Evolutionary conservation across 2,797 vertebrate genomes (phyloP).

Genomic region (Antennarius maculatus): DNA sequence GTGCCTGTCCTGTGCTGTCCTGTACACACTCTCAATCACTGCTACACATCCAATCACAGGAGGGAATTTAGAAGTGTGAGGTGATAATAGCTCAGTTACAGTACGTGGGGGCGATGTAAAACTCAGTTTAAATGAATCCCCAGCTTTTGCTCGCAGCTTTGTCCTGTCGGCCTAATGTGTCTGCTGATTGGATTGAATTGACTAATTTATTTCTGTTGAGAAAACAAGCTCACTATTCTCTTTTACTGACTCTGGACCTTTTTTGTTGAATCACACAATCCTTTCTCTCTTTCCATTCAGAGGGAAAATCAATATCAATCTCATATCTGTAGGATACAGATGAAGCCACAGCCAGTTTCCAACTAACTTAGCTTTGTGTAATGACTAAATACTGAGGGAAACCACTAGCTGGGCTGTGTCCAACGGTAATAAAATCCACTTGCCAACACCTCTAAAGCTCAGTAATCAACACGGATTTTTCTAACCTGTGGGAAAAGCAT

Average conservation of each 20-base stretch:
- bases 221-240: not conserved
- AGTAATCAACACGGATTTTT: not conserved
- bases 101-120: constrained; percentile 26
- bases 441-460: too few species aligned
- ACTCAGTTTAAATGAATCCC: not conserved
- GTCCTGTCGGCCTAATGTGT: not conserved
- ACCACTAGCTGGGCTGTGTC: not conserved
- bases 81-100: constrained; percentile 26
- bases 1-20: constrained; percentile 62
- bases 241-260: not conserved
- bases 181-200: constrained; percentile 1
- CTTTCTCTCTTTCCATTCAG: not conserved
- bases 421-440: too few species aligned
- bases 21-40: constrained; percentile 29
- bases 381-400: not conserved
- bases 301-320: not conserved
- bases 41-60: constrained; percentile 33
- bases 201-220: constrained; percentile 12
- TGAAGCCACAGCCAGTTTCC: not conserved
- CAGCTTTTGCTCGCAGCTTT: constrained; percentile 2
- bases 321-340: not conserved
- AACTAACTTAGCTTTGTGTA: too few species aligned
- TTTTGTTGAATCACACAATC: not conserved
- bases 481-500: not conserved
- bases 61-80: constrained; percentile 22